Evolutionary conservation across 2,888 invertebrate species (phyloP).

Genomic region (Lordiphosa fenestrarum): DNA sequence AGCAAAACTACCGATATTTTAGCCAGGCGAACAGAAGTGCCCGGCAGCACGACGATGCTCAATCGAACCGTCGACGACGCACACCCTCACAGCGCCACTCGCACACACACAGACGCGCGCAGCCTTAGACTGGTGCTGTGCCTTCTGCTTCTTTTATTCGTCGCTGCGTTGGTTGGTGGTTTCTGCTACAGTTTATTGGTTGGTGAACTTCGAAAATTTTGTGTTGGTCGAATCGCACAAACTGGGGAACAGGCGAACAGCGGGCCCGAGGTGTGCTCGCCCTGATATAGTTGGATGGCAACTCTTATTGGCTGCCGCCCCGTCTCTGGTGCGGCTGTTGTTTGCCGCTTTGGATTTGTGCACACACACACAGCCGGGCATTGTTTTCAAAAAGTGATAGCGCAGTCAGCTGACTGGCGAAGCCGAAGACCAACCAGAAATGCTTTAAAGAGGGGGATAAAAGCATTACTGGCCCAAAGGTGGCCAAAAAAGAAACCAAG

Average conservation of each 20-base stretch:
- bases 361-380: constrained; percentile 33
- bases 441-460: constrained; percentile 70
- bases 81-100: constrained; percentile 12
- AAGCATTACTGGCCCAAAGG: constrained; percentile 36
- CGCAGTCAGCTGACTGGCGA: constrained; percentile 72
- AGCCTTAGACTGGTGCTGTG: constrained; percentile 35
- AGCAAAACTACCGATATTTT: constrained; percentile 80
- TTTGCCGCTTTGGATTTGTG: constrained; percentile 41
- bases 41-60: constrained; percentile 26
- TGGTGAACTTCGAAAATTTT: constrained; percentile 79
- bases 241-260: constrained; percentile 77
- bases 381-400: constrained; percentile 57
- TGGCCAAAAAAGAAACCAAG: constrained; percentile 1
- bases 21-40: constrained; percentile 69
- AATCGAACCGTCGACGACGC: constrained; percentile 23
- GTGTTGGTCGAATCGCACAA: constrained; percentile 81
- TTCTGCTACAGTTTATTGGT: constrained; percentile 69
- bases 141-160: constrained; percentile 73
- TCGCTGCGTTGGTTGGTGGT: constrained; percentile 61
- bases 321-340: constrained; percentile 37
- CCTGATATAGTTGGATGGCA: constrained; percentile 78
- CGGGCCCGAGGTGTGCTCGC: constrained; percentile 49
- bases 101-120: constrained; percentile 14
- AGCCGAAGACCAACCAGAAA: constrained; percentile 76
- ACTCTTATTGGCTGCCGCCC: constrained; percentile 77